phyloP scores from a whole-genome alignment of 2,113 vertebrate species.

The Mustela lutreola region DNA sequence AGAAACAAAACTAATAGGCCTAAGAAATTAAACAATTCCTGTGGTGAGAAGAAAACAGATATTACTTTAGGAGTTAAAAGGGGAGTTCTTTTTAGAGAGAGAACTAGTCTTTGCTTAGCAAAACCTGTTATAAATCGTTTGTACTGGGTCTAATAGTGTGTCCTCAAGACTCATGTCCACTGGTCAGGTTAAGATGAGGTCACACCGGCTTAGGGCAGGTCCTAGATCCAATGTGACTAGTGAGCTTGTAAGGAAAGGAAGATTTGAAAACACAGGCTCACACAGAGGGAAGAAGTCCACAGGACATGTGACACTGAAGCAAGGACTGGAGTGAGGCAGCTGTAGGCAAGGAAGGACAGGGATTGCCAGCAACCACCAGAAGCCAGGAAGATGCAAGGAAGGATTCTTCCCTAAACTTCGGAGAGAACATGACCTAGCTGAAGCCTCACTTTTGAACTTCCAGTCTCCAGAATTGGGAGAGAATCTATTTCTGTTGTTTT shows the following conservation, averaged over 20 bases:
- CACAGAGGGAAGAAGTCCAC: neutral
- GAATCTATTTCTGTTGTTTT: neutral
- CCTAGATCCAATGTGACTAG: neutral
- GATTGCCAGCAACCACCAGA: neutral
- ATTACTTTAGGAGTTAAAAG: neutral
- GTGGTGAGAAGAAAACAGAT: neutral
- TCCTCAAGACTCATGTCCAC: neutral
- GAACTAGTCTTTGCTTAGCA: neutral
- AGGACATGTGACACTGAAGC: neutral
- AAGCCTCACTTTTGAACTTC: neutral
- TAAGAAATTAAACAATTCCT: neutral
- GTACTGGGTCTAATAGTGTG: neutral
- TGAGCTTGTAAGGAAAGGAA: neutral
- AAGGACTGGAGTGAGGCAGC: too few species aligned
- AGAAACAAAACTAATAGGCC: neutral
- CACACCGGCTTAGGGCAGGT: neutral
- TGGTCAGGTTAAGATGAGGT: neutral
- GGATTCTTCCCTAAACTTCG: neutral
- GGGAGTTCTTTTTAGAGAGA: neutral
- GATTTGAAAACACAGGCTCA: neutral
- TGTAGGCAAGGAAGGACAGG: neutral
- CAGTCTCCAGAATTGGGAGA: neutral
- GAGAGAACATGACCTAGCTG: neutral
- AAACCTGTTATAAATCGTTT: neutral
- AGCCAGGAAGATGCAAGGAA: neutral